These are phyloP conservation scores for Nibea coibor DNA, from an alignment of 2,113 vertebrate genomes.

Conservation along the genomic window DNA sequence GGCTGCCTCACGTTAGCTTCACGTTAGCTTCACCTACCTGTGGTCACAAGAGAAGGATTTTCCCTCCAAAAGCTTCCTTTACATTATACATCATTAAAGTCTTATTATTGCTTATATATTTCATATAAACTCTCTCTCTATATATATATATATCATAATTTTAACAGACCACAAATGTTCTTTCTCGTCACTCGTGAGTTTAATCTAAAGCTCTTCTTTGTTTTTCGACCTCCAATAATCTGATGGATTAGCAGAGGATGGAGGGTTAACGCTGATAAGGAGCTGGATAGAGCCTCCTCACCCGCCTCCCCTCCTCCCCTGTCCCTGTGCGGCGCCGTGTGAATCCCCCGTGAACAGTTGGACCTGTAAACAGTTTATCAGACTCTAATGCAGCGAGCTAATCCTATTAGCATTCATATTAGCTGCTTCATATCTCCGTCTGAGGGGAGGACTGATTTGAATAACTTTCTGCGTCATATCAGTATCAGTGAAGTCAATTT, in stretches of 20 bases:
- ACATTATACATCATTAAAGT: too few relatives aligned
- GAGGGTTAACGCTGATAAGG: conserved; percentile 51
- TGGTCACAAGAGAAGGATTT: too few relatives aligned
- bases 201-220: too few relatives aligned
- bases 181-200: too few relatives aligned
- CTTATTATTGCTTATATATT: too few relatives aligned
- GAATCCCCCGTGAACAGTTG: conserved; percentile 81
- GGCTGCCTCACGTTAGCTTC: too few relatives aligned
- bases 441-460: conserved; percentile 90
- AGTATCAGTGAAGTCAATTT: conserved; percentile 93
- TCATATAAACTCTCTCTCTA: too few relatives aligned
- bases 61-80: too few relatives aligned
- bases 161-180: too few relatives aligned
- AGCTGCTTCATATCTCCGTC: conserved; percentile 89
- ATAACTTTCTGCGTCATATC: conserved; percentile 93
- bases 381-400: conserved; percentile 90
- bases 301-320: not conserved
- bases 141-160: too few relatives aligned
- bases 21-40: too few relatives aligned
- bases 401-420: conserved; percentile 98
- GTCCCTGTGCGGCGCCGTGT: not conserved
- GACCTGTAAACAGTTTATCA: conserved; percentile 92
- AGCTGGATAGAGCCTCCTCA: not conserved
- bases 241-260: not conserved
- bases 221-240: too few relatives aligned